phyloP scores from a whole-genome alignment of 2,113 vertebrate species.

The Pelecanoides urinatrix region DNA sequence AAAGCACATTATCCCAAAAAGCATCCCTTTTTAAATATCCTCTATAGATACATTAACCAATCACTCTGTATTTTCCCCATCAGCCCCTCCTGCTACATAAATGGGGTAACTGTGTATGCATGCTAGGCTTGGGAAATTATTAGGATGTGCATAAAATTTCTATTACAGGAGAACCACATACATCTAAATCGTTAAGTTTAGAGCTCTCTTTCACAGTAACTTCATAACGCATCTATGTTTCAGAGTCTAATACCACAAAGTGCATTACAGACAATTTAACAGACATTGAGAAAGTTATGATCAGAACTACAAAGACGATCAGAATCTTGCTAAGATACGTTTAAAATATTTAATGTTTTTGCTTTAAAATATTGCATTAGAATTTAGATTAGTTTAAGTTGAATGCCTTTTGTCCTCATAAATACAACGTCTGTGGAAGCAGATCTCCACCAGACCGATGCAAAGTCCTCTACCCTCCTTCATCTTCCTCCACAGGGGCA shows the following conservation, averaged over 20 bases:
- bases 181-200: not conserved
- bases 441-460: rapidly evolving
- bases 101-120: not conserved
- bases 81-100: not conserved
- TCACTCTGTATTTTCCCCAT: not conserved
- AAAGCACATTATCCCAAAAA: not conserved
- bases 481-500: not conserved
- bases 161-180: not conserved
- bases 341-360: not conserved
- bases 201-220: not conserved
- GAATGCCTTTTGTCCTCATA: not conserved
- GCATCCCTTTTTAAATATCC: not conserved
- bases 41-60: not conserved
- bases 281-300: not conserved
- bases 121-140: not conserved
- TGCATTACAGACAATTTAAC: not conserved
- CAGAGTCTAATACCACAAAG: not conserved
- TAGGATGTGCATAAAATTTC: not conserved
- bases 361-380: not conserved
- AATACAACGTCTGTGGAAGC: not conserved
- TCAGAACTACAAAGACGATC: not conserved
- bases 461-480: not conserved
- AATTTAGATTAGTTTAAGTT: not conserved
- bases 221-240: not conserved
- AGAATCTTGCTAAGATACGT: not conserved